These are phyloP conservation scores for Drosophila pachea DNA, from an alignment of 1,140 invertebrate species.

Conservation along the genomic window DNA sequence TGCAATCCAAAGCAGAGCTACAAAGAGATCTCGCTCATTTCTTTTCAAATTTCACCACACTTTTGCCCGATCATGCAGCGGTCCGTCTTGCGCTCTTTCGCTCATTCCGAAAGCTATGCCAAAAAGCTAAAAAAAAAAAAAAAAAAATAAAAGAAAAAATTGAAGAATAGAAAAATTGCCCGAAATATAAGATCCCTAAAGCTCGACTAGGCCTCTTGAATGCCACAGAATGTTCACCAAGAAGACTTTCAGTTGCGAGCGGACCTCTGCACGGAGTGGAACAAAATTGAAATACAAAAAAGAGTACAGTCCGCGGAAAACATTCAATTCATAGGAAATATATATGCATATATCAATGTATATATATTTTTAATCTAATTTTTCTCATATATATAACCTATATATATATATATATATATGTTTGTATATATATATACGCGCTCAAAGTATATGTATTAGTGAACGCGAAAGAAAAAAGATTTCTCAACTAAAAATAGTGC, in stretches of 20 bases:
- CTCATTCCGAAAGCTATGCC: conserved; percentile 44
- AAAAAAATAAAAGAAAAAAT: background rate
- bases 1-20: conserved; percentile 43
- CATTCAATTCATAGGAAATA: conserved; percentile 72
- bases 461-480: conserved; percentile 71
- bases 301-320: conserved; percentile 78
- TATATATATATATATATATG: conserved; percentile 37
- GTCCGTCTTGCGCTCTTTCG: conserved; percentile 35
- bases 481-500: conserved; percentile 76
- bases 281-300: conserved; percentile 72
- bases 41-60: conserved; percentile 47
- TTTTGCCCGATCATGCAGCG: conserved; percentile 28
- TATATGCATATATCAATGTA: conserved; percentile 38
- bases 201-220: conserved; percentile 60
- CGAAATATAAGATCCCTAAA: conserved; percentile 70
- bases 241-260: conserved; percentile 78
- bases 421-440: conserved; percentile 61
- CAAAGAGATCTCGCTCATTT: conserved; percentile 33
- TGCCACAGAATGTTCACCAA: conserved; percentile 58
- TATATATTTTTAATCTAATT: conserved; percentile 48
- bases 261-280: conserved; percentile 79
- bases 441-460: conserved; percentile 70
- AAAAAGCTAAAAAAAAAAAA: conserved; percentile 34
- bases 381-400: conserved; percentile 61
- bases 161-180: conserved; percentile 14